phyloP scores from a whole-genome alignment of 2,888 invertebrate genomes.

The Sarcophaga variegata region DNA sequence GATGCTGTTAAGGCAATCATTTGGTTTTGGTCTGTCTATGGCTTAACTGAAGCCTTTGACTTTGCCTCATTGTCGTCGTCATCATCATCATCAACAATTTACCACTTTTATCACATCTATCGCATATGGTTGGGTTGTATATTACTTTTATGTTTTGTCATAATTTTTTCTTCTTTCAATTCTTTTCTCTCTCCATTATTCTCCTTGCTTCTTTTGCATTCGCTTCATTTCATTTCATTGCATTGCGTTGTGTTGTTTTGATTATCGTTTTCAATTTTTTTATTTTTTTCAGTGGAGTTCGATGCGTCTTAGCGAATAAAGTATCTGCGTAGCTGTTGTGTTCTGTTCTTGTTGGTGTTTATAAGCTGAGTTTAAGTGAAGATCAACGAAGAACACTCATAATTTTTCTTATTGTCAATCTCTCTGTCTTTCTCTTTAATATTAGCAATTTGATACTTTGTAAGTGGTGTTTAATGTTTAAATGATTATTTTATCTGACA shows the following conservation, averaged over 20 bases:
- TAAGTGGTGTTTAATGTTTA: slow-evolving; percentile 67
- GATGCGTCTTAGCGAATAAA: neutral
- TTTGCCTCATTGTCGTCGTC: slow-evolving; percentile 7
- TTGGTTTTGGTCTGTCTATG: slow-evolving; percentile 15
- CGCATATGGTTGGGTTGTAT: slow-evolving; percentile 49
- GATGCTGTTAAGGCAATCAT: slow-evolving; percentile 27
- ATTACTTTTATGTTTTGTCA: slow-evolving; percentile 64
- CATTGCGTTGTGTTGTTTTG: slow-evolving; percentile 41
- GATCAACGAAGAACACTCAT: slow-evolving; percentile 62
- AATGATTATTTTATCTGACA: slow-evolving; percentile 64
- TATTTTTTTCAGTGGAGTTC: neutral
- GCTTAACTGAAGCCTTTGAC: slow-evolving; percentile 44
- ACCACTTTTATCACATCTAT: slow-evolving; percentile 59
- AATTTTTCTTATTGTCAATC: slow-evolving; percentile 64
- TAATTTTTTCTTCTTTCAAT: slow-evolving; percentile 35
- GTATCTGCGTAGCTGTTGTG: slow-evolving; percentile 3
- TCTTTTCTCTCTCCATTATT: neutral
- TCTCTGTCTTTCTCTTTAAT: slow-evolving; percentile 21
- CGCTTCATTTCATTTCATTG: neutral
- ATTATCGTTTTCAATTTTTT: slow-evolving; percentile 32
- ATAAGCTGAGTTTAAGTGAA: slow-evolving; percentile 40
- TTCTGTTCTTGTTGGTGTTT: slow-evolving; percentile 27
- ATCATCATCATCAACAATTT: slow-evolving; percentile 43
- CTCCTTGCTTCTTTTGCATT: slow-evolving; percentile 19
- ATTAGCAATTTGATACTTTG: slow-evolving; percentile 65